Conservation (phyloP, 2,888 invertebrate species). For the Leptopilina drosophilae region DNA sequence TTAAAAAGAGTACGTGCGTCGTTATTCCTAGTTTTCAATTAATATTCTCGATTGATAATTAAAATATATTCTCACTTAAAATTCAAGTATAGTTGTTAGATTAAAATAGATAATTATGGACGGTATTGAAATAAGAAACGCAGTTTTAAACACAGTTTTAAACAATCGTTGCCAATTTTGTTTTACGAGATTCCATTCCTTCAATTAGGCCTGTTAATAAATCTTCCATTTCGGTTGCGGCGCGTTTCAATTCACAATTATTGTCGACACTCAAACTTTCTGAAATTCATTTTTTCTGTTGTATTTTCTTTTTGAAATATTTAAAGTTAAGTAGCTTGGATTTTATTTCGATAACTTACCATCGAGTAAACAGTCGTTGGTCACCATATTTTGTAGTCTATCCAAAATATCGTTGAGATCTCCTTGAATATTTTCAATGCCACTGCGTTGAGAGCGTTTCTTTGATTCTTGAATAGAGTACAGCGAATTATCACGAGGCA, state of each 20-base stretch:
- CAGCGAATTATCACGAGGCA: constrained; percentile 69
- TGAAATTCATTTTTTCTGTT: constrained; percentile 50
- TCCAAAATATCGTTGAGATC: constrained; percentile 85
- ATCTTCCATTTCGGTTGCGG: constrained; percentile 85
- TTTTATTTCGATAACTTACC: constrained; percentile 5
- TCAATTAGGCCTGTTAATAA: constrained; percentile 83
- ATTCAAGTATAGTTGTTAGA: background rate
- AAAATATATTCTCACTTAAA: constrained; percentile 3
- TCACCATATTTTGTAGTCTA: constrained; percentile 84
- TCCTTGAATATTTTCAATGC: constrained; percentile 79
- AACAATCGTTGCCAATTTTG: constrained; percentile 72
- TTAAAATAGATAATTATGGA: constrained; percentile 6
- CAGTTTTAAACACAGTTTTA: constrained; percentile 53
- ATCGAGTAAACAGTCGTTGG: constrained; percentile 77
- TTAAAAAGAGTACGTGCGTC: too few species aligned
- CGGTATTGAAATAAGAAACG: background rate
- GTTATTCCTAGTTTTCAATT: too few species aligned
- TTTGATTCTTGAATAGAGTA: constrained; percentile 72
- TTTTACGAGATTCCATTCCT: constrained; percentile 80
- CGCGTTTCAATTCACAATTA: constrained; percentile 83
- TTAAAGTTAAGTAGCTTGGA: too few species aligned
- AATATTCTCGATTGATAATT: background rate
- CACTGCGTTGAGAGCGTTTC: constrained; percentile 74
- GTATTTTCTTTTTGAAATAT: too few species aligned
- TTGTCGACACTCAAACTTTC: constrained; percentile 77